phyloP scores from a whole-genome alignment of 2,113 vertebrate species.

The Hyla sarda region DNA sequence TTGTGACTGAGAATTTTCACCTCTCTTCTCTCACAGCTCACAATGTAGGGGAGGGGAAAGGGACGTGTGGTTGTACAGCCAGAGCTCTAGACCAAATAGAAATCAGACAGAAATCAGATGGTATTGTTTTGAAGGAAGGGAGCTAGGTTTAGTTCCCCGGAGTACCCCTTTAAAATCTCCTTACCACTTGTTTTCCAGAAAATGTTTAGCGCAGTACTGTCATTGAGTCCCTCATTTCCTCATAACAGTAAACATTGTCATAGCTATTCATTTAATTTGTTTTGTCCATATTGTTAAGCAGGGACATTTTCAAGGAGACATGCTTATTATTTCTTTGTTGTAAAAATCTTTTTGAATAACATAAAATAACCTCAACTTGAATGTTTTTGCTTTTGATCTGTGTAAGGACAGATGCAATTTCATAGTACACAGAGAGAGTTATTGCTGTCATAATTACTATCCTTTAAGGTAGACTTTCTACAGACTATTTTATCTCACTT shows the following conservation, averaged over 20 bases:
- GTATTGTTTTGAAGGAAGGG: no score
- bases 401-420: constrained; percentile 56
- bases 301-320: constrained; percentile 50
- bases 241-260: constrained; percentile 1
- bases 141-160: no score
- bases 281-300: constrained; percentile 8
- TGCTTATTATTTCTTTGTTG: constrained; percentile 46
- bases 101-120: no score
- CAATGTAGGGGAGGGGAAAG: no score
- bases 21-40: no score
- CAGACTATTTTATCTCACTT: constrained; percentile 53
- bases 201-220: no score
- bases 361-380: constrained; percentile 43
- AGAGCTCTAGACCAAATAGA: no score
- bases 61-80: no score
- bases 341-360: constrained; percentile 11
- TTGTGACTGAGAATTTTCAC: no score
- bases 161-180: no score
- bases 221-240: not conserved
- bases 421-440: constrained; percentile 50
- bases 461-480: constrained; percentile 56
- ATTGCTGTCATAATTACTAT: constrained; percentile 58
- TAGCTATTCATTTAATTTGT: constrained; percentile 6
- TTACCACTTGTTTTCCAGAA: no score
- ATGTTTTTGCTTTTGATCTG: constrained; percentile 56